Base-by-base conservation (phyloP, 2,888 invertebrate species). In the Tridacna gigas region DNA sequence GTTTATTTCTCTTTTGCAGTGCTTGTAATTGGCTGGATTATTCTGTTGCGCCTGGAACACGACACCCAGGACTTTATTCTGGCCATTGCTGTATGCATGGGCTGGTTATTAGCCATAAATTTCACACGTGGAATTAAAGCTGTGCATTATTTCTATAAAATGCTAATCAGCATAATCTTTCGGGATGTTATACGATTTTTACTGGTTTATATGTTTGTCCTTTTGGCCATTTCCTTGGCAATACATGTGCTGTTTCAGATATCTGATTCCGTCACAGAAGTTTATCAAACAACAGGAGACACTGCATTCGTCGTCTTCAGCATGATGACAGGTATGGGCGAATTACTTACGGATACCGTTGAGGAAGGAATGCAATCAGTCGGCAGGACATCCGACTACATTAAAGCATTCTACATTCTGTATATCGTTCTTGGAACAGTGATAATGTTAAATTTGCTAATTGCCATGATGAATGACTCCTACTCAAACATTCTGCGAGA, bases 51-150 rank as follows among this genome's bases (percentile, higher is more conserved):
- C 12, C 13, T 77, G 11, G 77, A 81, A 28, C 80, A 86, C 56
- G 12, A 48, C 0, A 83, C 86, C 74, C 92, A 92, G 83, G 91
- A 92, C 60, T 91, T 93, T 78, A 73, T 93, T 18, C 86, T 94
- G 11, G 90, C 94, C 0, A 67, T 91, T 0, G 89, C 91, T 18
- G 74, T 93, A 7, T 89, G 93, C 22, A 65, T 93, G 9, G 94
- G 94, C 0, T 94, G 94, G 94, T 75, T 93, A 26, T 86, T 89
- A 60, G 88, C 93, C 15, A 93, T 94, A 25, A 77, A 83, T 37
- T 93, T 92, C 80, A 94, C 94, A 2, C 85, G 92, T n/a, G 94
- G 93, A 11, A 93, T 94, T 73, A 91, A 91, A 83, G 80, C 86
- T 1, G 90, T 94, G 25, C 92, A 94, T 82, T 92, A 91, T 73